These are phyloP conservation scores for Hemistola chrysoprasaria DNA, from an alignment of 2,888 invertebrate species.

Conservation along the genomic window DNA sequence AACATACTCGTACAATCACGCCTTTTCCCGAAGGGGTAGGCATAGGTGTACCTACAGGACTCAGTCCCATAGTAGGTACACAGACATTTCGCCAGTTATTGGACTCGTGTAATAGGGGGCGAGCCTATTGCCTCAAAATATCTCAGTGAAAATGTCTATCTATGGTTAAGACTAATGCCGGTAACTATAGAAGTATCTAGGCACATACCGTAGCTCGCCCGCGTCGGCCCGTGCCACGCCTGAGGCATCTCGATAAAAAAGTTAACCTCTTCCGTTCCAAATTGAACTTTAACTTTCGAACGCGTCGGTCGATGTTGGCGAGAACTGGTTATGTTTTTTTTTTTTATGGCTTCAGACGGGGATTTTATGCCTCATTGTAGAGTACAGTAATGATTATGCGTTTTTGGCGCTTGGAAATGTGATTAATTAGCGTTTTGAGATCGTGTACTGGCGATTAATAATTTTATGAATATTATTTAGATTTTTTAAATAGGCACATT, in stretches of 20 bases:
- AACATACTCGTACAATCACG: too few relatives aligned
- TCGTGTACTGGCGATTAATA: too few relatives aligned
- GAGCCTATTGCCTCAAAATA: too few relatives aligned
- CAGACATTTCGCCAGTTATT: too few relatives aligned
- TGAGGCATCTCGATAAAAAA: constrained; percentile 31
- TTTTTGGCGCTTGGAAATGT: constrained; percentile 25
- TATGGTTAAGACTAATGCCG: too few relatives aligned
- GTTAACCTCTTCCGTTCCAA: constrained; percentile 16
- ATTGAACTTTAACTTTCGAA: constrained; percentile 24
- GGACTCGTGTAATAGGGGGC: too few relatives aligned
- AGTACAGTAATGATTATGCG: constrained; percentile 38
- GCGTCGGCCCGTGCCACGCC: constrained; percentile 45
- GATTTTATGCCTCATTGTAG: constrained; percentile 46
- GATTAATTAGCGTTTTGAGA: constrained; percentile 26
- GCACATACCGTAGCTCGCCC: constrained; percentile 21
- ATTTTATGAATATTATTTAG: too few relatives aligned
- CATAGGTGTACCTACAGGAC: too few relatives aligned
- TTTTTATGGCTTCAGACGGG: constrained; percentile 25
- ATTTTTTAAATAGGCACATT: too few relatives aligned
- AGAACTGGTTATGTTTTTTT: constrained; percentile 27
- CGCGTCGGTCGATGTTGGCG: constrained; percentile 6
- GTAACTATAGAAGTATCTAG: constrained; percentile 17
- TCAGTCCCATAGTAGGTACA: too few relatives aligned
- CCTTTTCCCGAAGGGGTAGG: too few relatives aligned
- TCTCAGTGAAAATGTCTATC: too few relatives aligned